Evolutionary conservation across 1,140 invertebrate genomes (phyloP), one percentile per base, ranked within the genome.

Genomic region (Cyphomyrmex costatus): DNA sequence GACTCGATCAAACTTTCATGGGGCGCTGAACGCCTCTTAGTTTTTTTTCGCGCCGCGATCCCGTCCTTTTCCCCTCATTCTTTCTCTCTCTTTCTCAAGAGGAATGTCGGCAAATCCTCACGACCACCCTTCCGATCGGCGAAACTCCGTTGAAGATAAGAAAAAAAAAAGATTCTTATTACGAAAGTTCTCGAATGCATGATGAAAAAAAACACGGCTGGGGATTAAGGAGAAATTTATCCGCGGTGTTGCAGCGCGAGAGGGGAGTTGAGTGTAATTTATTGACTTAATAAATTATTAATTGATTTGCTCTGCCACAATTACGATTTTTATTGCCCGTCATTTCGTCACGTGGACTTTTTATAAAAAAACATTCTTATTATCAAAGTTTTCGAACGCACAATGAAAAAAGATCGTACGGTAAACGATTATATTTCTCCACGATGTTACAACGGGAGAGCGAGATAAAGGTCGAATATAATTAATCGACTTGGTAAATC

Each of bases 1-100:
- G 89, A 88, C 88, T 88, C 91, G 92, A 93, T 93, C 91, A 92
- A 91, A 92, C 77, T 92, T 91, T 89, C 89, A 91, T 91, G 86
- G 86, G 77, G 88, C 79, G 68, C 79, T 83, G 79, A 83, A 83
- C 70, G 68, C 68, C 68, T 83, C 79, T 83, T 83, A 83, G 79
- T 83, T 60, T 71, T 70, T 63, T 63, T 24, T 63, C 66, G 53
- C 68, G 27, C 46, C 49, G 46, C 63, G n/a, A 51, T 65, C 77
- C 4, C 46, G 6, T 12, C 19, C 30, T 8, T 21, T 21, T 33
- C 14, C 27, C 30, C 33, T 7, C 27, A 5, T 58, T 21, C 14
- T 27, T 16, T n/a, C 16, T 58, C 36, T 51, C 27, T 49, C 21
- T 14, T 61, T 63, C 42, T 53, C 16, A 33, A 12, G 36, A 77